Base-by-base conservation (phyloP, 37 sponge, comb jelly and placozoan genomes). In the Amphimedon queenslandica region DNA sequence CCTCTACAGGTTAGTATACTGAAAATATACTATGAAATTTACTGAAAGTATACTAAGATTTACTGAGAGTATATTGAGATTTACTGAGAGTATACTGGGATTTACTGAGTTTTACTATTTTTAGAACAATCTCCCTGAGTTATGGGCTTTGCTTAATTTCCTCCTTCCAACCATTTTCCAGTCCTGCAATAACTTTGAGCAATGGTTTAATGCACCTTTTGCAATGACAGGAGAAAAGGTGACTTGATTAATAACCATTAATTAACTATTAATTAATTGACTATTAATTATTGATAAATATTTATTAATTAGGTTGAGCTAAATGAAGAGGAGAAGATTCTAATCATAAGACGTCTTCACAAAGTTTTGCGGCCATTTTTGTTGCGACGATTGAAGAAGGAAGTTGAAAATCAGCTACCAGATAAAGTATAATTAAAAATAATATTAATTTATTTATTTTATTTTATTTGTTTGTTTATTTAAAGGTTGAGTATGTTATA, bases 181-280 rank as follows among this genome's bases (percentile, higher is more conserved):
- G 88, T 87, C 88, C 33, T 81, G 81, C 66, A 87, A 70, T 70
- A 89, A 91, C 3, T 98, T 98, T 63, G 99, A 98, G 77, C 99
- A 98, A 82, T 98, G 99, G 99, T 98, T 98, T 70, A 98, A 98
- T 40, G 79, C 99, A 40, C 96, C 99, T 37, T 98, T 98, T 78
- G 93, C 96, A 20, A 86, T 82, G 83, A 98, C 99, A 13, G 96
- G 96, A 73, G 99, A 98, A 77, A 95, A 90, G 91, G 97, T 93
- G 66, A 58, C 41, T 23, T n/a, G n/a, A n/a, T n/a, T n/a, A n/a
- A n/a, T n/a, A n/a, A n/a, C n/a, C n/a, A 16, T 42, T 25, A 8
- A 47, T 18, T 47, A 47, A 47, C 13, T 18, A 47, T 47, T 63
- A 30, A 29, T 47, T n/a, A 60, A 60, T 60, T 5, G 21, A n/a